These are phyloP conservation scores for Polietes domitor DNA, from an alignment of 2,888 invertebrate genomes.

Conservation along the genomic window DNA sequence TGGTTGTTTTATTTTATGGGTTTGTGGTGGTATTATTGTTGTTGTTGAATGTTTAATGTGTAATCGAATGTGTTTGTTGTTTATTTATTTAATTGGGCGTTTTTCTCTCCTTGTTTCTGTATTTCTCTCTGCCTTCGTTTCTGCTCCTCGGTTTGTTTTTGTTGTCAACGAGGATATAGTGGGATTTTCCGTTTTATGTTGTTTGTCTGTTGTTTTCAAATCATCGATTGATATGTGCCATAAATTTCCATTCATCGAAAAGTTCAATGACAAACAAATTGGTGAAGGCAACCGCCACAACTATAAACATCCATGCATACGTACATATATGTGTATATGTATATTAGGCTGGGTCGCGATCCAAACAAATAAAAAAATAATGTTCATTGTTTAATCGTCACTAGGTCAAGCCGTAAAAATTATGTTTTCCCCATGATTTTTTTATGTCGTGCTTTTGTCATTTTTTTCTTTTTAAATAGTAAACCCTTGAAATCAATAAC, in stretches of 20 bases:
- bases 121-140: background rate
- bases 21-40: constrained; percentile 38
- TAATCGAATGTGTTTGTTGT: constrained; percentile 61
- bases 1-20: constrained; percentile 47
- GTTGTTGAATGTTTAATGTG: constrained; percentile 63
- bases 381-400: too few relatives aligned
- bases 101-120: constrained; percentile 29
- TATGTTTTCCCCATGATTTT: too few relatives aligned
- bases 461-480: too few relatives aligned
- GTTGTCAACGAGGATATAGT: constrained; percentile 47
- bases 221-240: constrained; percentile 62
- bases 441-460: too few relatives aligned
- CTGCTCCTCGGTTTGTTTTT: background rate
- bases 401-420: too few relatives aligned
- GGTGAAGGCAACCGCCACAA: background rate
- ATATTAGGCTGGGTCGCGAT: too few relatives aligned
- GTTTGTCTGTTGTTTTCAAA: constrained; percentile 54
- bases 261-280: constrained; percentile 56
- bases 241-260: constrained; percentile 64
- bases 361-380: too few relatives aligned
- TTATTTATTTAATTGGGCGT: constrained; percentile 67
- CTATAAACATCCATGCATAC: background rate
- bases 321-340: too few relatives aligned
- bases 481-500: too few relatives aligned
- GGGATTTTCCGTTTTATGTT: constrained; percentile 56